These are phyloP conservation scores for Acronicta leporina DNA, from an alignment of 2,888 invertebrate species.

Conservation along the genomic window DNA sequence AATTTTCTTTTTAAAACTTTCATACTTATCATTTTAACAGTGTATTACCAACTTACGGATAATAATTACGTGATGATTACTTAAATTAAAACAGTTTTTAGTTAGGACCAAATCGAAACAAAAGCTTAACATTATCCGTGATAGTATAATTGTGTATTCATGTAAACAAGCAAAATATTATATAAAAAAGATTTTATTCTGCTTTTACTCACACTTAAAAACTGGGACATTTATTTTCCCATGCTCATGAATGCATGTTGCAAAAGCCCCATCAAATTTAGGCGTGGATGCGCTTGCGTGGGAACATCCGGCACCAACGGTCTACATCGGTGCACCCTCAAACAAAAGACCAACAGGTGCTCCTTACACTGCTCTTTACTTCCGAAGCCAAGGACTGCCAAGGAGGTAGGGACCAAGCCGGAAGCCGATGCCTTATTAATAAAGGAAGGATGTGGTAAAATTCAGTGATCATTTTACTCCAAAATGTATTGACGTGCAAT, in stretches of 20 bases:
- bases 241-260: conserved; percentile 41
- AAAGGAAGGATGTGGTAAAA: conserved; percentile 74
- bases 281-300: conserved; percentile 72
- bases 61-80: too few relatives aligned
- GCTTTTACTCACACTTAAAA: neutral
- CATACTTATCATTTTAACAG: neutral
- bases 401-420: conserved; percentile 53
- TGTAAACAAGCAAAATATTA: too few relatives aligned
- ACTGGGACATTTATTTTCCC: conserved; percentile 6
- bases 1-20: neutral
- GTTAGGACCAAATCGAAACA: too few relatives aligned
- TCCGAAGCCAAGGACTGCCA: conserved; percentile 78
- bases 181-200: too few relatives aligned
- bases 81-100: too few relatives aligned
- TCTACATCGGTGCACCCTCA: conserved; percentile 50
- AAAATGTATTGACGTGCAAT: neutral
- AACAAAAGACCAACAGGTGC: conserved; percentile 78
- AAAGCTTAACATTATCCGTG: too few relatives aligned
- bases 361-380: conserved; percentile 68
- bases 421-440: conserved; percentile 60
- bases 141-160: too few relatives aligned
- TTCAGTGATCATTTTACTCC: conserved; percentile 2
- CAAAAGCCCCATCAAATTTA: conserved; percentile 50
- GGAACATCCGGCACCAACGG: conserved; percentile 78
- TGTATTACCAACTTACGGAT: neutral